Percentiles rank a stretch among this genome's conserved stretches.
phyloP scores from a whole-genome alignment of 1,140 invertebrate genomes.

The Halesus radiatus region DNA sequence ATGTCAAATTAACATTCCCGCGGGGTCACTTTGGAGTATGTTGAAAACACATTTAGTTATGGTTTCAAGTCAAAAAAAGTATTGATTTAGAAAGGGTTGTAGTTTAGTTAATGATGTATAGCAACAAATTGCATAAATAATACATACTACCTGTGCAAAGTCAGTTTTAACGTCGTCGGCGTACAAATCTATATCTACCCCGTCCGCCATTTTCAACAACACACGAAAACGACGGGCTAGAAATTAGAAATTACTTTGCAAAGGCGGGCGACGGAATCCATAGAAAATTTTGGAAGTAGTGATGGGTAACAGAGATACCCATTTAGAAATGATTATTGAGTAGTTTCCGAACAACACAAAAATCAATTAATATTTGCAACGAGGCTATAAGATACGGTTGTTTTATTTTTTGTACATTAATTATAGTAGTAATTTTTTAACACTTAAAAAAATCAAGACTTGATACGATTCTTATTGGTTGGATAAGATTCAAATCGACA shows the following conservation, averaged over 20 bases:
- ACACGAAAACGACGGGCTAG: background rate
- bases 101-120: slow-evolving; percentile 1
- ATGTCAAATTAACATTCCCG: slow-evolving; percentile 15
- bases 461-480: too few relatives aligned
- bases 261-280: background rate
- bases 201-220: slow-evolving; percentile 87
- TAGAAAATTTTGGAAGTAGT: background rate
- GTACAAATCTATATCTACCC: slow-evolving; percentile 96
- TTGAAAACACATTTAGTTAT: too few relatives aligned
- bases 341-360: too few relatives aligned
- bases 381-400: too few relatives aligned
- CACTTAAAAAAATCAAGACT: too few relatives aligned
- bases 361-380: too few relatives aligned
- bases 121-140: slow-evolving; percentile 48
- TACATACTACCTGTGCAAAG: slow-evolving; percentile 78
- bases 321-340: too few relatives aligned
- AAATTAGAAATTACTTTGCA: background rate
- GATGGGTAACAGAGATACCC: too few relatives aligned
- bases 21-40: too few relatives aligned
- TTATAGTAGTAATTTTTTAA: too few relatives aligned
- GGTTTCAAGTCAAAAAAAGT: background rate
- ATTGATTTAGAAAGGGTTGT: background rate
- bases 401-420: too few relatives aligned
- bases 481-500: too few relatives aligned
- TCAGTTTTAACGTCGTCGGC: slow-evolving; percentile 96